Percentiles rank a stretch among this genome's conserved stretches.
These are phyloP conservation scores for Naso thynnoides DNA, from an alignment of 2,797 vertebrate species.

Conservation along the genomic window DNA sequence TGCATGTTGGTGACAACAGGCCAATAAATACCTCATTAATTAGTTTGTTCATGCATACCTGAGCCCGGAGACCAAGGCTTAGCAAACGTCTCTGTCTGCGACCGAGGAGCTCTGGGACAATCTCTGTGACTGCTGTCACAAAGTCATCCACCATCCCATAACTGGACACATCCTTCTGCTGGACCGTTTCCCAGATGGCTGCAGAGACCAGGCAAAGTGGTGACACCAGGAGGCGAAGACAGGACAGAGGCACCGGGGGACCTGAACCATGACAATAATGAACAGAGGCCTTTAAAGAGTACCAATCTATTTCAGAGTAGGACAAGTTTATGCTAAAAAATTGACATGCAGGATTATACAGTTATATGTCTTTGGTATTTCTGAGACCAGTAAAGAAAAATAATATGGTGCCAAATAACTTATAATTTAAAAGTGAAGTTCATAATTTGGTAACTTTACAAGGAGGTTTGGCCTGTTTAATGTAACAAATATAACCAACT, in stretches of 20 bases:
- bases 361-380: no score
- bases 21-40: no score
- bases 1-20: neutral
- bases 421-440: no score
- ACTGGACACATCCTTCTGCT: slow-evolving; percentile 47
- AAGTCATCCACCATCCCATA: slow-evolving; percentile 73
- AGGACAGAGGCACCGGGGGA: slow-evolving; percentile 15
- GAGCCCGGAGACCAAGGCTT: slow-evolving; percentile 72
- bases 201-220: slow-evolving; percentile 56
- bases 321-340: no score
- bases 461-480: no score
- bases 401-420: no score
- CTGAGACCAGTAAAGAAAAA: no score
- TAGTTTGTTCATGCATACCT: slow-evolving; percentile 65
- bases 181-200: slow-evolving; percentile 70
- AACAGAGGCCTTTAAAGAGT: neutral
- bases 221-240: slow-evolving; percentile 33
- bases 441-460: no score
- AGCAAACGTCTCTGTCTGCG: slow-evolving; percentile 71
- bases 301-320: no score
- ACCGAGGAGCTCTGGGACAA: slow-evolving; percentile 71
- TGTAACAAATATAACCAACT: no score
- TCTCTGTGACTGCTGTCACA: slow-evolving; percentile 57
- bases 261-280: slow-evolving; percentile 2
- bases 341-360: no score